Base-by-base conservation (phyloP, 2,797 vertebrate species). In the Phrynocephalus forsythii region DNA sequence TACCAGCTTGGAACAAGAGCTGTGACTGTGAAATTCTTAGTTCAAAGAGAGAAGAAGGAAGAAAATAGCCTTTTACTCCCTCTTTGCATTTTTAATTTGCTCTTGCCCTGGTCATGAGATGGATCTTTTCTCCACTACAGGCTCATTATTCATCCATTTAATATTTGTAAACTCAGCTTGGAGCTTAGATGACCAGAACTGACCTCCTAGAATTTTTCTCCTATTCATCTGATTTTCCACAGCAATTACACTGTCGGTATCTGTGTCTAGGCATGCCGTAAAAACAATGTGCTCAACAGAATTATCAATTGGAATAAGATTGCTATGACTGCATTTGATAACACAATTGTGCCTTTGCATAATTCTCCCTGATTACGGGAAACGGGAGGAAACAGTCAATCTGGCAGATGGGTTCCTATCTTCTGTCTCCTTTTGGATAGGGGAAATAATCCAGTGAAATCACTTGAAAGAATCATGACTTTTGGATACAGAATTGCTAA, bases 341-440 rank as follows among this genome's bases (percentile, higher is more conserved):
- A 89, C 66, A 24, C 72, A 89, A 82, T 85, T 90, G 87, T 86
- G 86, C 84, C 87, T 94, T 91, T 79, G n/a, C 89, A 87, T 91
- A 38, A 87, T 91, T 85, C 88, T 90, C 77, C 73, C 71, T 73
- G 90, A 94, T 95, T 94, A 94, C 4, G 88, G 89, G 67, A 80
- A 91, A 91, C 18, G 0, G 83, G 87, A 82, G 89, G 86, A 91
- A 91, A 77, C 20, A 75, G 0, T 90, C 78, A 85, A 56, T 91
- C 85, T 92, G 77, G 83, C 71, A 87, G 85, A 87, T 86, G 89
- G 88, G 90, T 50, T 93, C 91, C 87, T 79, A 79, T 86, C 89
- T 72, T 3, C 15, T 2, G 1, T 26, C 85, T 86, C 82, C 85
- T 93, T 83, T 86, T 88, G 66, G 66, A 81, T 0, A 0, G 84